Percentiles rank a stretch among this genome's conserved stretches.
phyloP scores from a whole-genome alignment of 1,140 invertebrate species.

The Cataglyphis hispanica region DNA sequence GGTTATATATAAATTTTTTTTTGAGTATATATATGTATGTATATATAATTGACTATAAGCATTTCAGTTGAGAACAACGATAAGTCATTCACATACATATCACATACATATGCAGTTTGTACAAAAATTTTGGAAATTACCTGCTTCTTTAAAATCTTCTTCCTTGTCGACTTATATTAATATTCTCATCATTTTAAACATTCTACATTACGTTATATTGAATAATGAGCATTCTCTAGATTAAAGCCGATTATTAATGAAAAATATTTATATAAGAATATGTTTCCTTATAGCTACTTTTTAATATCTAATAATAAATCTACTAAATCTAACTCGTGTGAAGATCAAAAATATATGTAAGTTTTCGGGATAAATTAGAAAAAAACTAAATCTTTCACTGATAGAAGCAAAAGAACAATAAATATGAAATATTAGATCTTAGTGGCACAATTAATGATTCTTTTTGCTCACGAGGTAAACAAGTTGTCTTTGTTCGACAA shows the following conservation, averaged over 20 bases:
- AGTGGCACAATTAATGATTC: constrained; percentile 20
- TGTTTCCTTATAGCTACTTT: background rate
- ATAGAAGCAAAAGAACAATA: background rate
- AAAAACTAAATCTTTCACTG: background rate
- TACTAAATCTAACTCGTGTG: background rate
- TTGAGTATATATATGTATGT: background rate
- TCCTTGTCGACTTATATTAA: background rate
- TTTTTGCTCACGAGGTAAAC: constrained; percentile 67
- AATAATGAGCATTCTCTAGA: background rate
- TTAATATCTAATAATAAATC: constrained; percentile 19
- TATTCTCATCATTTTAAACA: background rate
- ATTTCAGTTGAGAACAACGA: background rate
- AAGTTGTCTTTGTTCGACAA: constrained; percentile 57
- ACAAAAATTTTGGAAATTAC: background rate
- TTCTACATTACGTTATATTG: background rate
- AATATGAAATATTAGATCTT: background rate
- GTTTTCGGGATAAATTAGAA: background rate
- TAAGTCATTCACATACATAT: background rate
- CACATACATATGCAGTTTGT: background rate
- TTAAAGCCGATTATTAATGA: background rate
- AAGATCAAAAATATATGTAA: background rate
- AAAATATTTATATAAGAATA: background rate
- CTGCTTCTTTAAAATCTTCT: background rate
- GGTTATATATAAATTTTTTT: background rate
- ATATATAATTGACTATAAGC: background rate